A percentile compares a stretch with the other conserved stretches of the same genome.
Conservation (phyloP, 1,140 invertebrate species). For the Euwallacea similis region DNA sequence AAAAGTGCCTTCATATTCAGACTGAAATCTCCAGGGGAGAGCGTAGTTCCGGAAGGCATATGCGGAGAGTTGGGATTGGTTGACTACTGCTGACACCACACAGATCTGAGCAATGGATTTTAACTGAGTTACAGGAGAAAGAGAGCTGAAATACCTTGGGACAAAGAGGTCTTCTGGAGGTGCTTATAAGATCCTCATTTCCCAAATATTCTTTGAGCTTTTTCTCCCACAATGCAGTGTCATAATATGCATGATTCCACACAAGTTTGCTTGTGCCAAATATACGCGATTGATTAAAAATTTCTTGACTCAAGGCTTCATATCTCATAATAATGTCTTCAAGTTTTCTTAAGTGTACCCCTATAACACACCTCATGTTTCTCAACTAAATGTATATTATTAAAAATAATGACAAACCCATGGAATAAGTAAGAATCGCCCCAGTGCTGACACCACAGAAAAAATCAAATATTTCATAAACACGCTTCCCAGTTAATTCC, state of each 20-base stretch:
- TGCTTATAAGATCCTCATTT: conserved; percentile 67
- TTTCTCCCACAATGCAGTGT: conserved; percentile 81
- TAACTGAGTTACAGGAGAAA: not conserved
- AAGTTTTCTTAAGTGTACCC: conserved; percentile 59
- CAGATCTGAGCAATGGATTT: conserved; percentile 61
- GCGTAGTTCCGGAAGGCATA: conserved; percentile 91
- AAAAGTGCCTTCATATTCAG: conserved; percentile 77
- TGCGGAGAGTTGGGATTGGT: conserved; percentile 75
- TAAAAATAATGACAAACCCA: conserved; percentile 56
- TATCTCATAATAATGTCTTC: conserved; percentile 69
- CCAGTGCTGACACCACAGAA: conserved; percentile 93
- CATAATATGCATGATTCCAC: conserved; percentile 87
- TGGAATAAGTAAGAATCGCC: conserved; percentile 71
- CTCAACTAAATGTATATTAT: not conserved
- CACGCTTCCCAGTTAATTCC: conserved; percentile 66
- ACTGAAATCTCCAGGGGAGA: conserved; percentile 71
- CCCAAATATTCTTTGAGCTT: conserved; percentile 77
- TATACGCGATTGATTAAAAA: conserved; percentile 72
- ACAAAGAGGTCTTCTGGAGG: conserved; percentile 60
- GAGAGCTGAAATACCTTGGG: conserved; percentile 62
- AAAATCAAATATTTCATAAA: conserved; percentile 81
- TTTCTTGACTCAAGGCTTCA: conserved; percentile 66
- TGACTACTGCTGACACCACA: conserved; percentile 79
- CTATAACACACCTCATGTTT: conserved; percentile 46
- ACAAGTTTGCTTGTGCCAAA: conserved; percentile 78